Conservation (phyloP, 2,113 vertebrate genomes). For the Isurus oxyrinchus region DNA sequence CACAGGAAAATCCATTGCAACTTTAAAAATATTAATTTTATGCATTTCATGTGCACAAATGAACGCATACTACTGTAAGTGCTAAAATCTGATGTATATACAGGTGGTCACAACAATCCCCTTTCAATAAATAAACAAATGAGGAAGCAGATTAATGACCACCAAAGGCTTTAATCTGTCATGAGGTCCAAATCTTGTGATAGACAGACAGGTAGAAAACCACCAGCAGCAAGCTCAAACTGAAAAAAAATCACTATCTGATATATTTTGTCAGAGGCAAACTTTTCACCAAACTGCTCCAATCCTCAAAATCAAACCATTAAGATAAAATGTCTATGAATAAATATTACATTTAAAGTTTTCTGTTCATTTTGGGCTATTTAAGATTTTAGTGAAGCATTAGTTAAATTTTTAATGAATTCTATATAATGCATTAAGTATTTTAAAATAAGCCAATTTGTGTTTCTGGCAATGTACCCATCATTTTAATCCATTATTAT, state of each 20-base stretch:
- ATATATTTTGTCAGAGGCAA: constrained; percentile 40
- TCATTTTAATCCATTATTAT: constrained; percentile 18
- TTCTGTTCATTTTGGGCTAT: background rate
- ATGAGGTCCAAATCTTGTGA: constrained; percentile 73
- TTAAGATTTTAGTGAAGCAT: too few species aligned
- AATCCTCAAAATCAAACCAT: constrained; percentile 38
- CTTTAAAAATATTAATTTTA: background rate
- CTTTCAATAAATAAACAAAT: constrained; percentile 60
- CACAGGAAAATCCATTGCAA: background rate
- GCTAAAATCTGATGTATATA: constrained; percentile 61
- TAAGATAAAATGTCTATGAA: background rate
- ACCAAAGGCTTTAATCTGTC: constrained; percentile 77
- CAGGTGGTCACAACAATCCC: constrained; percentile 54
- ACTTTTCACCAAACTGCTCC: constrained; percentile 52
- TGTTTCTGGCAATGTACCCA: background rate
- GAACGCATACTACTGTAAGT: constrained; percentile 46
- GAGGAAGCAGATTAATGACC: constrained; percentile 83
- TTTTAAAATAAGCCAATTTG: background rate
- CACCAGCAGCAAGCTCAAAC: constrained; percentile 53
- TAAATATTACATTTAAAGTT: background rate
- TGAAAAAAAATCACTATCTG: constrained; percentile 38
- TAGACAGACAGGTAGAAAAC: constrained; percentile 57
- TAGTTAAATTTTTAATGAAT: background rate
- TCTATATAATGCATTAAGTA: background rate
- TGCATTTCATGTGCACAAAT: background rate